Base-by-base conservation (phyloP, 2,888 invertebrate species). In the Seira sanloemensis region DNA sequence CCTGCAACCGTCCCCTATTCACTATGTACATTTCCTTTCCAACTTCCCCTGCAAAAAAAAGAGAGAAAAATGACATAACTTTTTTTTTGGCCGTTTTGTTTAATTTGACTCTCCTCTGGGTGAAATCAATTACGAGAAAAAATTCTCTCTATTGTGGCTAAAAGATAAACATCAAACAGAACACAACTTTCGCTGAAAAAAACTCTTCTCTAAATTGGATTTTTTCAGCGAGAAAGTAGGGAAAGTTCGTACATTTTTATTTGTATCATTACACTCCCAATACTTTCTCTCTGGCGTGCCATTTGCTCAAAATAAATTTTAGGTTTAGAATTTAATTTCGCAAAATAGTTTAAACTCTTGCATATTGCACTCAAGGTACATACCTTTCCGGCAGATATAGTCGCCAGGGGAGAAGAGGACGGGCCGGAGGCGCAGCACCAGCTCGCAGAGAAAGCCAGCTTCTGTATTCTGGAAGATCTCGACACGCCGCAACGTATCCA, bases 11-110 rank as follows among this genome's bases (percentile, higher is more conserved):
- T 88, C 99, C 98, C 90, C 98, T 94, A 93, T 98, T 98, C 90
- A 99, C 98, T 93, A 99, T 98, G 94, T 99, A 99, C 98, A 99
- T 99, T 93, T 98, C 98, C 92, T 98, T 98, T 89, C 98, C 98
- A 89, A 99, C 98, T 93, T 99, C 98, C 90, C 98, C 98, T 98
- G 93, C 0, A 92, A 91, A 37, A 7, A 90, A 89, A 90, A 84
- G 69, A 69, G 71, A 24, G 16, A 71, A 69, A 79, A 50, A 16
- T 62, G 26, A 26, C 27, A 65, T 19, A 62, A n/a, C n/a, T n/a
- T n/a, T n/a, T n/a, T n/a, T n/a, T n/a, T n/a, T n/a, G n/a, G n/a
- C n/a, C n/a, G 37, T 37, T 37, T 37, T 12, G 37, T 4, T 37
- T 37, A 7, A 12, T 37, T 37, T 37, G 37, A 37, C 37, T 37